Conservation (phyloP, 2,113 vertebrate genomes). For the Nothocercus julius region DNA sequence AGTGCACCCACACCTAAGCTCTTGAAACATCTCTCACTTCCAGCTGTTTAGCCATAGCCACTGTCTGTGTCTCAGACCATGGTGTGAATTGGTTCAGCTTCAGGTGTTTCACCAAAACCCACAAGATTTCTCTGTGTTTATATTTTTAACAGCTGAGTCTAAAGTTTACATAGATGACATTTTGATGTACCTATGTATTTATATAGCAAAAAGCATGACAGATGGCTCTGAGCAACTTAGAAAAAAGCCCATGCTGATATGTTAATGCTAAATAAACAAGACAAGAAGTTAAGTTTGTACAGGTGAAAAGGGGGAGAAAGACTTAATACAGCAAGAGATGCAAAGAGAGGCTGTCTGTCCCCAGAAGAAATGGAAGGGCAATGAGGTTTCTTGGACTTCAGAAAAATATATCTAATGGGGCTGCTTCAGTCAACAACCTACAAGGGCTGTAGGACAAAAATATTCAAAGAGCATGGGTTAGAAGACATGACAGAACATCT, state of each 20-base stretch:
- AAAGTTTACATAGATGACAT: conserved; percentile 19
- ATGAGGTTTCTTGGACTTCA: not conserved
- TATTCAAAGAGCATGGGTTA: not conserved
- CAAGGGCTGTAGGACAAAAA: not conserved
- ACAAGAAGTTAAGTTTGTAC: not conserved
- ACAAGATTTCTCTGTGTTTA: not conserved
- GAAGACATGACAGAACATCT: not conserved
- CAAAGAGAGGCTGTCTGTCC: not conserved
- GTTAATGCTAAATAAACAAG: not conserved
- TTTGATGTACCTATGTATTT: conserved; percentile 29
- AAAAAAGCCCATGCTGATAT: not conserved
- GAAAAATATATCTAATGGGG: not conserved
- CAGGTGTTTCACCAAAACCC: not conserved
- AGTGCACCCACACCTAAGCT: not conserved
- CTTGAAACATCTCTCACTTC: not conserved
- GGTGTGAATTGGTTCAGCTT: not conserved
- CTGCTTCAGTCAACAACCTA: not conserved
- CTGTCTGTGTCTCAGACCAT: not conserved
- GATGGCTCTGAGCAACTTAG: conserved; percentile 6
- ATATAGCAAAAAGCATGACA: conserved; percentile 27
- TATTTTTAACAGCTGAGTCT: not conserved
- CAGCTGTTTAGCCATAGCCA: not conserved
- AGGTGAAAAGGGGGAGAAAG: not conserved
- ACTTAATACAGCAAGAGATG: not conserved
- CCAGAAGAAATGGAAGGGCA: not conserved